Evolutionary conservation across 2,113 vertebrate genomes (phyloP).

Genomic region (Paradisaea rubra): DNA sequence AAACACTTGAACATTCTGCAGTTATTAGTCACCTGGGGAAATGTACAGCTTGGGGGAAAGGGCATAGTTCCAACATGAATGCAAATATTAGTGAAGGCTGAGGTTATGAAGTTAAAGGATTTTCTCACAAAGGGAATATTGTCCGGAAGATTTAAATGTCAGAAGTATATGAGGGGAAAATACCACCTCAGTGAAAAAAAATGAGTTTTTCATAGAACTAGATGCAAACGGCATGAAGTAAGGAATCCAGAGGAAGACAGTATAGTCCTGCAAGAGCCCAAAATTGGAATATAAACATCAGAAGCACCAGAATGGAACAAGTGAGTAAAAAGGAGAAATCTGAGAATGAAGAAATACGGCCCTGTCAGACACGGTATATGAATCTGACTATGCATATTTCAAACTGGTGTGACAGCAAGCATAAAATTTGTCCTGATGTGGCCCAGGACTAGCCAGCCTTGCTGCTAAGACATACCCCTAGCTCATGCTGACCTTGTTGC

Average conservation of each 20-base stretch:
- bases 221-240: background rate
- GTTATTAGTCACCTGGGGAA: background rate
- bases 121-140: background rate
- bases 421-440: background rate
- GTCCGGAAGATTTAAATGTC: background rate
- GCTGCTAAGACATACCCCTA: background rate
- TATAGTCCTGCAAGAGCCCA: background rate
- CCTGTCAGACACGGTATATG: background rate
- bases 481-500: background rate
- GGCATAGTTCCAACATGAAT: background rate
- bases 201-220: background rate
- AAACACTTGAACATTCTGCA: background rate
- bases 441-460: background rate
- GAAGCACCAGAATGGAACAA: background rate
- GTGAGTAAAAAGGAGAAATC: background rate
- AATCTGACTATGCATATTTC: background rate
- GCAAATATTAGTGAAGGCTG: constrained; percentile 19
- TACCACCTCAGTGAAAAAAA: background rate
- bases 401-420: background rate
- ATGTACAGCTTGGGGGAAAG: background rate
- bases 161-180: background rate
- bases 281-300: background rate
- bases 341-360: background rate
- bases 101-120: background rate
- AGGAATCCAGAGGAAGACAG: background rate